Percentiles rank a stretch among this genome's conserved stretches.
These are phyloP conservation scores for Rhinopithecus roxellana DNA, from an alignment of 2,113 vertebrate species.

Conservation along the genomic window DNA sequence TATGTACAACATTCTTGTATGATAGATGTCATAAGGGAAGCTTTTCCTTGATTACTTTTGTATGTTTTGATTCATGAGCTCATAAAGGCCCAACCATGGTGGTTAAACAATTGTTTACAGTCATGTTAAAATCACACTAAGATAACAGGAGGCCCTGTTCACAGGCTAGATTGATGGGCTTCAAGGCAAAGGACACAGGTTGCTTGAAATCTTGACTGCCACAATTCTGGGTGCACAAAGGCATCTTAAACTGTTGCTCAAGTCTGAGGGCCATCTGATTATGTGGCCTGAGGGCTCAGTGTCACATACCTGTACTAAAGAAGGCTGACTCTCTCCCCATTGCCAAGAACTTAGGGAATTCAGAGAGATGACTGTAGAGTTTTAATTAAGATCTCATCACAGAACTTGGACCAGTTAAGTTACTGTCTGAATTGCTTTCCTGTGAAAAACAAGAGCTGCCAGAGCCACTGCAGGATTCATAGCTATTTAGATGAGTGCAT, in stretches of 20 bases:
- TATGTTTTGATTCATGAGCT: slow-evolving; percentile 42
- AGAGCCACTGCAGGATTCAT: background rate
- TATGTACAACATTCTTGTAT: slow-evolving; percentile 61
- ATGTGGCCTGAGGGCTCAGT: background rate
- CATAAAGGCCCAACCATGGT: background rate
- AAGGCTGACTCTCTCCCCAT: background rate
- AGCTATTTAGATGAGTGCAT: background rate
- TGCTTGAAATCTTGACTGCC: slow-evolving; percentile 17
- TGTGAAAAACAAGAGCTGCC: slow-evolving; percentile 6
- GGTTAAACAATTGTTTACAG: slow-evolving; percentile 32
- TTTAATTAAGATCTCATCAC: slow-evolving; percentile 65
- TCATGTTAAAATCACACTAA: background rate
- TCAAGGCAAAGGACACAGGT: background rate
- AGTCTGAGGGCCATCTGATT: slow-evolving; percentile 12
- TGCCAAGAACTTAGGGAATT: background rate
- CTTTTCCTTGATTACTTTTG: slow-evolving; percentile 52
- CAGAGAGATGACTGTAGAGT: background rate
- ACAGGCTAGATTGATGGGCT: background rate
- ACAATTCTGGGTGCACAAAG: background rate
- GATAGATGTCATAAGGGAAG: slow-evolving; percentile 12
- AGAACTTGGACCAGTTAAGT: slow-evolving; percentile 8
- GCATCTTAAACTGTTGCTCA: background rate
- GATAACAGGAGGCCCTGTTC: background rate
- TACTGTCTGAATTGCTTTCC: slow-evolving; percentile 34
- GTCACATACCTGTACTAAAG: background rate